Conservation (phyloP, 2,113 vertebrate genomes). For the Salminus brasiliensis region DNA sequence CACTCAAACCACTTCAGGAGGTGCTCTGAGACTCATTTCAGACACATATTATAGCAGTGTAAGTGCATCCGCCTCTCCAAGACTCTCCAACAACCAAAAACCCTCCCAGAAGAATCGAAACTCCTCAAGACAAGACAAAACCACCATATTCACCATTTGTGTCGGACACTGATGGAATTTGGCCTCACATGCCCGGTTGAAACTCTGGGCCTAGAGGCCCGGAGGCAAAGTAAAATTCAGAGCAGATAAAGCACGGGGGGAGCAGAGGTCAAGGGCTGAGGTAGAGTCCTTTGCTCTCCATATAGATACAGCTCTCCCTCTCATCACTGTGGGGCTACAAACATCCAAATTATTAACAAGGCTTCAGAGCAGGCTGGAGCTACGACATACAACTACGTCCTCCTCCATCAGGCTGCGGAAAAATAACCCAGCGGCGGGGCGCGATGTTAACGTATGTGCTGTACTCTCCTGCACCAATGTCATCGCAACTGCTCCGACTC, state of each 20-base stretch:
- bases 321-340: conserved; percentile 50
- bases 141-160: too few relatives aligned
- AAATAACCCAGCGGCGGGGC: conserved; percentile 10
- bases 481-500: neutral
- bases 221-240: conserved; percentile 60
- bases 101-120: too few relatives aligned
- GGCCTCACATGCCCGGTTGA: too few relatives aligned
- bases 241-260: conserved; percentile 61
- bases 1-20: too few relatives aligned
- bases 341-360: conserved; percentile 66
- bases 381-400: neutral
- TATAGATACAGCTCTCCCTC: conserved; percentile 69
- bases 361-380: conserved; percentile 21
- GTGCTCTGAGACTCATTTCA: too few relatives aligned
- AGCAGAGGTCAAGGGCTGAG: conserved; percentile 69
- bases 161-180: too few relatives aligned
- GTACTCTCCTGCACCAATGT: neutral
- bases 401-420: conserved; percentile 28
- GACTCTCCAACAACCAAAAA: too few relatives aligned
- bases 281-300: conserved; percentile 65
- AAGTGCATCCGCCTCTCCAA: too few relatives aligned
- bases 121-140: too few relatives aligned
- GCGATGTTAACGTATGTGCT: neutral
- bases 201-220: conserved; percentile 49
- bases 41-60: too few relatives aligned